phyloP scores from a whole-genome alignment of 1,140 invertebrate genomes.

The Portunus trituberculatus region DNA sequence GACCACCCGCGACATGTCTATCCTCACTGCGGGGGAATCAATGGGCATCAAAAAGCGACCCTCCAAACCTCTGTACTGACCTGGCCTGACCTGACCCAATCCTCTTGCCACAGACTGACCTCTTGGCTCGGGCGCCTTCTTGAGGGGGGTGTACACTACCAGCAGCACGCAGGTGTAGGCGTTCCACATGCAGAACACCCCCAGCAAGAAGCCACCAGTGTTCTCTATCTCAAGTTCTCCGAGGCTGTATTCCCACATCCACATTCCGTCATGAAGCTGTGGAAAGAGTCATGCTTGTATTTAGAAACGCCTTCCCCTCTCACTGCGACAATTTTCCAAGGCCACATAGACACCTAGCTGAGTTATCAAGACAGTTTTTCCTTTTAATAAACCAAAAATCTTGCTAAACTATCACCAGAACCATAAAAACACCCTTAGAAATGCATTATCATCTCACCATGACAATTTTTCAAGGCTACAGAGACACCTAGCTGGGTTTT shows the following conservation, averaged over 20 bases:
- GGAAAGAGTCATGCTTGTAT: too few relatives aligned
- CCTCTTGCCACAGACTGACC: conserved; percentile 30
- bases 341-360: too few relatives aligned
- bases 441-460: too few relatives aligned
- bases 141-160: conserved; percentile 23
- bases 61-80: background rate
- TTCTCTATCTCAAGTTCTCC: conserved; percentile 47
- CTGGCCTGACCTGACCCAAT: background rate
- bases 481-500: too few relatives aligned
- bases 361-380: too few relatives aligned
- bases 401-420: too few relatives aligned
- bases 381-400: too few relatives aligned
- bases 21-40: background rate
- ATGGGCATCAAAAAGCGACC: background rate
- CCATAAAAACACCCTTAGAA: too few relatives aligned
- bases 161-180: conserved; percentile 35
- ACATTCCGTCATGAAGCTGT: conserved; percentile 49
- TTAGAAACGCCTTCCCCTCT: too few relatives aligned
- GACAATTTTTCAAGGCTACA: too few relatives aligned
- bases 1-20: conserved; percentile 32
- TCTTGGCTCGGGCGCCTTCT: conserved; percentile 17
- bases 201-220: conserved; percentile 25
- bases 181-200: conserved; percentile 50
- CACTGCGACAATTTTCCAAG: too few relatives aligned
- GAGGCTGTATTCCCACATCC: conserved; percentile 48